Percentiles rank a stretch among this genome's conserved stretches.
These are phyloP conservation scores for Aphelocoma californica DNA, from an alignment of 2,797 vertebrate genomes.

Conservation along the genomic window DNA sequence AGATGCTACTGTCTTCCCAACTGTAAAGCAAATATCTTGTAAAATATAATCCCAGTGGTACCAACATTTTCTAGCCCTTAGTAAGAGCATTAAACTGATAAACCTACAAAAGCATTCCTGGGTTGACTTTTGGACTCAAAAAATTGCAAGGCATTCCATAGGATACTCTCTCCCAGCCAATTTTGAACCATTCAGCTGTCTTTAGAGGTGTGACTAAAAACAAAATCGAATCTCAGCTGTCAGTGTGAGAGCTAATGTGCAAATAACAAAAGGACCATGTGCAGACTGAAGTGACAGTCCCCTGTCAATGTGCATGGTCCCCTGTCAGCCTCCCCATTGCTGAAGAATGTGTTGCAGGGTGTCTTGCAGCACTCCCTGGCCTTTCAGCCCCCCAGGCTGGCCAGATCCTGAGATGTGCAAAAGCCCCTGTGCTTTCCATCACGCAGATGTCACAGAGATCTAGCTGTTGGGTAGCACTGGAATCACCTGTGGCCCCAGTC, in stretches of 20 bases:
- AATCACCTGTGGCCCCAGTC: background rate
- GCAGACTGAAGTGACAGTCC: background rate
- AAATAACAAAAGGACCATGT: background rate
- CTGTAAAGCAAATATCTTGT: background rate
- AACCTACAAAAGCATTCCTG: background rate
- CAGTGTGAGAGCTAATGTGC: background rate
- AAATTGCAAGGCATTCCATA: background rate
- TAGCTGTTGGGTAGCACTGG: background rate
- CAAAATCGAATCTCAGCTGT: background rate
- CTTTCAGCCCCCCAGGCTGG: background rate
- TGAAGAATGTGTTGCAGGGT: background rate
- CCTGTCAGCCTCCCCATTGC: background rate
- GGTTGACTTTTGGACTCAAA: conserved; percentile 18
- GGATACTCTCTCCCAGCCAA: background rate
- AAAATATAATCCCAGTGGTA: background rate
- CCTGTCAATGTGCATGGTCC: background rate
- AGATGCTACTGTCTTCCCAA: background rate
- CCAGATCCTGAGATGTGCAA: background rate
- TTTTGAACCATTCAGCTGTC: background rate
- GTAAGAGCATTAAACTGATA: background rate
- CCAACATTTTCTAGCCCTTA: background rate
- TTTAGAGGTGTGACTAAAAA: background rate
- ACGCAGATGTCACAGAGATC: background rate
- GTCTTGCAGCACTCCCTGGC: fast-evolving
- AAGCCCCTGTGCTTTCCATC: background rate